Percentiles rank a stretch among this genome's conserved stretches.
Evolutionary conservation across 1,140 invertebrate species (phyloP).

Genomic region (Polypedilum pembai): DNA sequence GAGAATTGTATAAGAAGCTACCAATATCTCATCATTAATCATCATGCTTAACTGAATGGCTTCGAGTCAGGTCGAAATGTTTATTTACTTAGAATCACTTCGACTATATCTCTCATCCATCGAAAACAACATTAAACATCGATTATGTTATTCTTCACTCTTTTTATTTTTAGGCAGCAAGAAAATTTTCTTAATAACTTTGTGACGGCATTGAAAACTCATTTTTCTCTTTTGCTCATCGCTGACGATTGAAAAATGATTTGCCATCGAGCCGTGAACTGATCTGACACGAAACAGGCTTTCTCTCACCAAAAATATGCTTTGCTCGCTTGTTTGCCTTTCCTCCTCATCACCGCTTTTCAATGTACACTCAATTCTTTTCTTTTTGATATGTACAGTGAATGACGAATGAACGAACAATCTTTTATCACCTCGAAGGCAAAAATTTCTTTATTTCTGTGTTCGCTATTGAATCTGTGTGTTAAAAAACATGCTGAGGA

Average conservation of each 20-base stretch:
- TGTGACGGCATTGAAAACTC: background rate
- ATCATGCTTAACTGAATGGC: background rate
- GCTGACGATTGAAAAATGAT: constrained; percentile 5
- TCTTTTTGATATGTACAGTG: background rate
- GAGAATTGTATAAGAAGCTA: background rate
- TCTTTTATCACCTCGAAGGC: constrained; percentile 4
- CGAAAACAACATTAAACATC: background rate
- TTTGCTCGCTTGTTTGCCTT: background rate
- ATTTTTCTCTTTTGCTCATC: background rate
- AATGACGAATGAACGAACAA: constrained; percentile 17
- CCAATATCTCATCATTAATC: constrained; percentile 1
- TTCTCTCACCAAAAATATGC: background rate
- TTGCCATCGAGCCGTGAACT: constrained; percentile 4
- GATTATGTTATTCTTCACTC: background rate
- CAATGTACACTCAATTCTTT: background rate
- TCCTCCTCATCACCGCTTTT: background rate
- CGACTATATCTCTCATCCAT: background rate
- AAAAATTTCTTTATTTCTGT: background rate
- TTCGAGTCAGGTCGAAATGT: background rate
- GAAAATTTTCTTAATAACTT: constrained; percentile 4
- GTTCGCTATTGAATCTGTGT: background rate
- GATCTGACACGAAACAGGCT: constrained; percentile 15
- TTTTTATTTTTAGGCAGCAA: background rate
- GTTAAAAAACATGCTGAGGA: background rate
- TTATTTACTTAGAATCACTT: constrained; percentile 13